Evolutionary conservation across 2,797 vertebrate species (phyloP), one percentile per base, ranked within the genome.

Genomic region (Morus bassanus): DNA sequence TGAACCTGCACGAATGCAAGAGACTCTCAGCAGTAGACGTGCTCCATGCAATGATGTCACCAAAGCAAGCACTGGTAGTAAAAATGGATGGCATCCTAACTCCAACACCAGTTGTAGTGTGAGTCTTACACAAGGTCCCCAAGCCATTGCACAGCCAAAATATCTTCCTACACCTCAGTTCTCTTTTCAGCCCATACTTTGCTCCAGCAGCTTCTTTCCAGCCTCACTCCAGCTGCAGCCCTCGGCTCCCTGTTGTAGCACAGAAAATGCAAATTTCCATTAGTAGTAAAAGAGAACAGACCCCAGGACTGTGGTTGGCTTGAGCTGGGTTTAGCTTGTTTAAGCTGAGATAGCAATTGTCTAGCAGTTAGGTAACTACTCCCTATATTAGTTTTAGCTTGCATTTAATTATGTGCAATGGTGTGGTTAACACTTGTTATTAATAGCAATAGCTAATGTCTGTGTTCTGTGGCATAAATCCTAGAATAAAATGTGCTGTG

Each of bases 231-330:
- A 77, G 10, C 30, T 46, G 33, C 75, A 88, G 25, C 37, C 35
- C 30, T 76, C 0, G 0, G 6, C 5, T 35, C 22, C 19, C 11
- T 25, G 7, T 25, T 37, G 19, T 30, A 68, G 25, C 41, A 33
- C 2, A 22, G 37, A 54, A 92, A 74, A 69, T 50, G 18, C 15
- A 80, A 88, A 35, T n/a, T 69, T 21, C 12, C 35, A 18, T 53
- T 30, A 79, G 28, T 9, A 21, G 11, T 39, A 69, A 70, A 19
- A 75, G 17, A 37, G 13, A 41, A 45, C 18, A 69, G 75, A 85
- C 18, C 17, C 4, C 31, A 69, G 12, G 10, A 82, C 37, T 39
- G 43, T 72, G n/a, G 39, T 2, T 63, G 24, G n/a, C 12, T 68
- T 75, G 56, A 68, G 31, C 7, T 56, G 28, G 8, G 31, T 75